Percentiles rank a stretch among this genome's conserved stretches.
Evolutionary conservation across 2,113 vertebrate genomes (phyloP).

Genomic region (Calypte anna): DNA sequence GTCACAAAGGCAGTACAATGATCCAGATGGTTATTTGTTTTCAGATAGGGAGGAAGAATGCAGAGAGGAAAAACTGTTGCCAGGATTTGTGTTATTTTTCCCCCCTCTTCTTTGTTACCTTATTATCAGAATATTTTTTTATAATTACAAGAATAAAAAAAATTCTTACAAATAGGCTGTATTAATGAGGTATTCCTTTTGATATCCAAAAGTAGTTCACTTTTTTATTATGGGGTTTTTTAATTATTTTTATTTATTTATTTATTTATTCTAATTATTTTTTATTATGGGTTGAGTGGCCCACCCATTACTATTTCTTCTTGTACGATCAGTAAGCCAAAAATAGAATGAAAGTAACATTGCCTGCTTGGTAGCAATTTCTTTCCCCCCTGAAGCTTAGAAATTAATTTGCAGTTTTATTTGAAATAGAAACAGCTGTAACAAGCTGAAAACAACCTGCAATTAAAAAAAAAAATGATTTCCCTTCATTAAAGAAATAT

Average conservation of each 20-base stretch:
- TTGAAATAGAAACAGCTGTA: background rate
- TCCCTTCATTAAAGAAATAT: background rate
- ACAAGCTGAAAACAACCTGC: background rate
- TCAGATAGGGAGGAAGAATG: slow-evolving; percentile 42
- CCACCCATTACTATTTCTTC: background rate
- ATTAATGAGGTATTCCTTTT: background rate
- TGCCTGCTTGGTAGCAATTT: background rate
- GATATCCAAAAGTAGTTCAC: background rate
- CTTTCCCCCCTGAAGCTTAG: background rate
- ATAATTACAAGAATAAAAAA: background rate
- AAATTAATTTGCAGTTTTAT: background rate
- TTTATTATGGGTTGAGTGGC: background rate
- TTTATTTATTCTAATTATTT: too few relatives aligned
- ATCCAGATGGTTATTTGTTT: slow-evolving; percentile 65
- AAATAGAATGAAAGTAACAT: slow-evolving; percentile 16
- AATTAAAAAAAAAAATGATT: background rate
- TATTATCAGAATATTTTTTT: slow-evolving; percentile 23
- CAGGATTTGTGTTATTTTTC: background rate
- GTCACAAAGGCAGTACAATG: slow-evolving; percentile 61
- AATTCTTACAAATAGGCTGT: background rate
- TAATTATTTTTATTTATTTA: too few relatives aligned
- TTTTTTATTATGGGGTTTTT: background rate
- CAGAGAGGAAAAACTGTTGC: slow-evolving; percentile 27
- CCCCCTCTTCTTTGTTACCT: background rate
- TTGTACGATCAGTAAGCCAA: background rate